Evolutionary conservation across 2,888 invertebrate species (phyloP).

Genomic region (Ecliptopera silaceata): DNA sequence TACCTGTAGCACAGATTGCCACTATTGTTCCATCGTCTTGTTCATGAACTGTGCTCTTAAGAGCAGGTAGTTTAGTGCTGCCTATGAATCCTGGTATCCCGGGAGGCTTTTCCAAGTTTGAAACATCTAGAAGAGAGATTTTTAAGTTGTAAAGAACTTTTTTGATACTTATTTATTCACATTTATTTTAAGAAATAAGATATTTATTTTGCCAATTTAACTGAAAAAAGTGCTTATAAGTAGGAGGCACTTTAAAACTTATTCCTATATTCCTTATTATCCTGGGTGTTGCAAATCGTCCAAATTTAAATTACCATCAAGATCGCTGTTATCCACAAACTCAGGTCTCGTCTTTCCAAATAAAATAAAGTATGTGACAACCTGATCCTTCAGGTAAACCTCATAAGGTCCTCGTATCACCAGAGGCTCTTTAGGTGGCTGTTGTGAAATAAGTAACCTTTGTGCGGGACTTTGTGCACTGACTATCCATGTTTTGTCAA

Average conservation of each 20-base stretch:
- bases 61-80: conserved; percentile 67
- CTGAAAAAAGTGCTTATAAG: no score
- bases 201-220: no score
- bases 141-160: neutral
- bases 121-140: conserved; percentile 85
- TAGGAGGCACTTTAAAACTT: no score
- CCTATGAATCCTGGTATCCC: conserved; percentile 78
- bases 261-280: no score
- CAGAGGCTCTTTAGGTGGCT: conserved; percentile 83
- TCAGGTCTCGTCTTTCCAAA: conserved; percentile 84
- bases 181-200: no score
- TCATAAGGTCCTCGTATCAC: conserved; percentile 93
- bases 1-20: conserved; percentile 92
- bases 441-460: conserved; percentile 85
- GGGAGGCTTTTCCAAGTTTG: conserved; percentile 84
- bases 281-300: no score
- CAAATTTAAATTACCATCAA: conserved; percentile 90
- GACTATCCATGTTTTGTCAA: conserved; percentile 96
- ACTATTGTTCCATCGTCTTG: conserved; percentile 96
- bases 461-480: conserved; percentile 93
- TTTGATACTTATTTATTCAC: no score
- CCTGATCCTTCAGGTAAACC: conserved; percentile 89
- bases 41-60: conserved; percentile 90
- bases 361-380: conserved; percentile 92
- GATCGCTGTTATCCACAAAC: conserved; percentile 76